Percentiles rank a stretch among this genome's conserved stretches.
Conservation (phyloP, 2,888 invertebrate genomes). For the Yponomeuta sedellus region DNA sequence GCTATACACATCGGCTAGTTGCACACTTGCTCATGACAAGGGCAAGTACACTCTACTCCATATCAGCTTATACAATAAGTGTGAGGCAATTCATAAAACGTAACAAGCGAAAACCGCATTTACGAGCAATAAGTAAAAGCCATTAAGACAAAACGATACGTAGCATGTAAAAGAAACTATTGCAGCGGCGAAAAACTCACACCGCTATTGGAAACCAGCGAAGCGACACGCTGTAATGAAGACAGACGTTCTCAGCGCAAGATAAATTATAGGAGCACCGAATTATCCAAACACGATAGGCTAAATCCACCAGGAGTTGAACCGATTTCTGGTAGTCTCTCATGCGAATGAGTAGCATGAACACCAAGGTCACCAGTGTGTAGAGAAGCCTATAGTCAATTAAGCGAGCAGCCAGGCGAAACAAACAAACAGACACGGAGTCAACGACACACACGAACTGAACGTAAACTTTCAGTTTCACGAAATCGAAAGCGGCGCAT, state of each 20-base stretch:
- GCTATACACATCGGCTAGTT: background rate
- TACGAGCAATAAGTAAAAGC: background rate
- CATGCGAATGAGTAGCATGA: background rate
- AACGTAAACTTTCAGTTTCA: slow-evolving; percentile 74
- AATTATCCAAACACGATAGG: slow-evolving; percentile 59
- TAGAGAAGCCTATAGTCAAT: slow-evolving; percentile 21
- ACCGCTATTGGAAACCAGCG: background rate
- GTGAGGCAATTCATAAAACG: background rate
- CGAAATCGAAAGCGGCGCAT: slow-evolving; percentile 68
- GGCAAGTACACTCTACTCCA: too few relatives aligned
- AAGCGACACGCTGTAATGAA: slow-evolving; percentile 36
- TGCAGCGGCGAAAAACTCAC: slow-evolving; percentile 4
- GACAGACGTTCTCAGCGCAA: slow-evolving; percentile 47
- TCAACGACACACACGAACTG: slow-evolving; percentile 72
- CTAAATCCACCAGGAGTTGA: slow-evolving; percentile 37
- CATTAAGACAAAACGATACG: slow-evolving; percentile 6
- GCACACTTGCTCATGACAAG: background rate
- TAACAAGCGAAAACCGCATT: background rate
- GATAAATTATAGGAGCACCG: slow-evolving; percentile 50
- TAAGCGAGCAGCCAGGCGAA: slow-evolving; percentile 58
- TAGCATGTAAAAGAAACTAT: slow-evolving; percentile 5
- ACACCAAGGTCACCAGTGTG: slow-evolving; percentile 12
- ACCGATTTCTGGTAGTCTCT: background rate
- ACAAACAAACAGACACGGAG: slow-evolving; percentile 67
- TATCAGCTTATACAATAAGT: background rate